Base-by-base conservation (phyloP, 2,113 vertebrate species). In the Rana temporaria region DNA sequence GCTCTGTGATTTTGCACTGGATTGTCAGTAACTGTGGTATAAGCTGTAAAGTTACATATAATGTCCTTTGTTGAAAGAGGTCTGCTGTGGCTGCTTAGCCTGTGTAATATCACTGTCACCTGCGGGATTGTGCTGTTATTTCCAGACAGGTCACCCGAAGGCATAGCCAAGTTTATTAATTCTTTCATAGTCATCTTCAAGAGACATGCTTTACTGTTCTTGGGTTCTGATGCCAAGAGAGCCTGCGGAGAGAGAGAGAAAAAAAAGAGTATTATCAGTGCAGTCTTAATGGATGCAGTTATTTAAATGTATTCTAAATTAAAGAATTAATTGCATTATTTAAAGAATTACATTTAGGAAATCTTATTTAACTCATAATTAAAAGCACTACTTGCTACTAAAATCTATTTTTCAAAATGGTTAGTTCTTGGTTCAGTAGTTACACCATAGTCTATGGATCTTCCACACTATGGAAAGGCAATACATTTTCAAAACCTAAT, bases 151-250 rank as follows among this genome's bases (percentile, higher is more conserved):
- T 90, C 88, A 32, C 87, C 79, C 17, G 81, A 66, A 69, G 96
- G 94, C 82, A 86, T 84, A 84, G 97, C 95, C 89, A 99, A 89
- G 62, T 90, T 73, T 0, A 96, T 89, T 89, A 99, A 88, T 85
- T 96, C 93, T 74, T 90, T 94, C 97, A 99, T 97, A 82, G 97
- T 95, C 90, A 93, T 94, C 91, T 96, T 98, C 88, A 99, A 80
- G 82, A 99, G 89, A 74, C 94, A 91, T 86, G 92, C 92, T 92
- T 93, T 97, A 87, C 96, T 89, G 1, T 95, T 95, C 91, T 96
- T 98, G 70, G 97, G 95, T 89, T 99, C 97, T 6, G 96, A 98
- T 71, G 97, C 96, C 82, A 99, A 91, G 77, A 99, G 91, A 55
- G 97, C 98, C 97, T 99, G 85, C 2, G 26, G 26, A 70, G 42